Conservation (phyloP, 1,140 invertebrate species). For the Drosophila arizonae region DNA sequence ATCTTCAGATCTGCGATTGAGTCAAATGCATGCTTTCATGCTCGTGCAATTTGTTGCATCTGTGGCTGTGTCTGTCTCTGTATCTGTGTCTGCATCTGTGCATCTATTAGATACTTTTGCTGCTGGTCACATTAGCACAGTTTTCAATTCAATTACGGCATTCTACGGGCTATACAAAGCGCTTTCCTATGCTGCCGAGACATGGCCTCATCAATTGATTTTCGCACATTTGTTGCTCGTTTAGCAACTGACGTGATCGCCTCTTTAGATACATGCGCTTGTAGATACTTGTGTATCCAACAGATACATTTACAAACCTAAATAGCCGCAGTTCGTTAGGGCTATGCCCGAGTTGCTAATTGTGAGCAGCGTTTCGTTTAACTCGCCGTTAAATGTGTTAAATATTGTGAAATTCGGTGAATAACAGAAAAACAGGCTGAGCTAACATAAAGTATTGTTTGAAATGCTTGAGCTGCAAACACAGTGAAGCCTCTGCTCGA, state of each 20-base stretch:
- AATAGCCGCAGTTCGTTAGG: constrained; percentile 17
- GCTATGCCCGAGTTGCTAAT: constrained; percentile 61
- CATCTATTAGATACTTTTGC: constrained; percentile 51
- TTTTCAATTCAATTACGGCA: constrained; percentile 68
- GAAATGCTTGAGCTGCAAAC: background rate
- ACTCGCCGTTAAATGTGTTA: constrained; percentile 69
- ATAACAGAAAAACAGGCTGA: background rate
- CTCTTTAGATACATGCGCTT: constrained; percentile 59
- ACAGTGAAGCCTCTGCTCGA: background rate
- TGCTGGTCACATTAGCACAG: constrained; percentile 72
- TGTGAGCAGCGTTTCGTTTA: constrained; percentile 41
- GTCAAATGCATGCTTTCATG: constrained; percentile 67
- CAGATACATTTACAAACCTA: constrained; percentile 27
- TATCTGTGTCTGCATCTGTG: background rate
- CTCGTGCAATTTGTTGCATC: constrained; percentile 41
- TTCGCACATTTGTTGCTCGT: constrained; percentile 56
- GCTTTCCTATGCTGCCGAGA: constrained; percentile 57
- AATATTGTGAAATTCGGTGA: constrained; percentile 12
- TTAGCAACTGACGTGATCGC: constrained; percentile 65
- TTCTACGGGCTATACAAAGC: constrained; percentile 67
- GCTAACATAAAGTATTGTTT: background rate
- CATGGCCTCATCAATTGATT: constrained; percentile 60
- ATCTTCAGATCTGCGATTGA: constrained; percentile 57
- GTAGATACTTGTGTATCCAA: constrained; percentile 22
- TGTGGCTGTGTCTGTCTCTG: background rate